A percentile compares a stretch with the other conserved stretches of the same genome.
phyloP scores from a whole-genome alignment of 2,888 invertebrate species.

The Lacanobia wlatinum region DNA sequence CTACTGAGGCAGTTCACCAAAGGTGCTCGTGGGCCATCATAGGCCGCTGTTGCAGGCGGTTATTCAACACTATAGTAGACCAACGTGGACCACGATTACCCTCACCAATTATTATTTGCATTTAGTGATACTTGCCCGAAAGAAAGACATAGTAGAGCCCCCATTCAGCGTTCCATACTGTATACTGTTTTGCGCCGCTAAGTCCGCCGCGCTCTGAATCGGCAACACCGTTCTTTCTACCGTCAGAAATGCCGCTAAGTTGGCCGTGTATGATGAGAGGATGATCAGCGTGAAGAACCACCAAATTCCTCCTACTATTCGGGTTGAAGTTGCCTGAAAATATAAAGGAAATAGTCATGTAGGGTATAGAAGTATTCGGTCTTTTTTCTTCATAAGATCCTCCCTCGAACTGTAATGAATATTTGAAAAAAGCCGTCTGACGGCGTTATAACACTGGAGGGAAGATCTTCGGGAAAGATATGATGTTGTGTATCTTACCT shows the following conservation, averaged over 20 bases:
- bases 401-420: too few species aligned
- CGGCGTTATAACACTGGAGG: too few species aligned
- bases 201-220: constrained; percentile 98
- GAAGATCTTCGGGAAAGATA: too few species aligned
- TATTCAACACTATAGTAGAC: neutral
- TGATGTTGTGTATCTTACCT: constrained; percentile 88
- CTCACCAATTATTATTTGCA: neutral
- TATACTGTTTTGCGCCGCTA: constrained; percentile 98
- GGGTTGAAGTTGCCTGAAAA: constrained; percentile 96
- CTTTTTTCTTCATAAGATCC: too few species aligned
- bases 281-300: constrained; percentile 99
- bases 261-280: constrained; percentile 99
- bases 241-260: constrained; percentile 99
- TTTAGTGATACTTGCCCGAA: constrained; percentile 92
- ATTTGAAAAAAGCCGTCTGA: too few species aligned
- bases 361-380: too few species aligned
- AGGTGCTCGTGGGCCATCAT: too few species aligned
- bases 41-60: too few species aligned
- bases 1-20: too few species aligned
- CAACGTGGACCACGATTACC: neutral
- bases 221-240: constrained; percentile 99
- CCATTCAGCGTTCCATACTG: constrained; percentile 98
- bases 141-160: constrained; percentile 99
- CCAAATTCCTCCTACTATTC: constrained; percentile 99
- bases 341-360: neutral